Evolutionary conservation across 2,113 vertebrate genomes (phyloP), one percentile per base, ranked within the genome.

Genomic region (Heterotis niloticus): DNA sequence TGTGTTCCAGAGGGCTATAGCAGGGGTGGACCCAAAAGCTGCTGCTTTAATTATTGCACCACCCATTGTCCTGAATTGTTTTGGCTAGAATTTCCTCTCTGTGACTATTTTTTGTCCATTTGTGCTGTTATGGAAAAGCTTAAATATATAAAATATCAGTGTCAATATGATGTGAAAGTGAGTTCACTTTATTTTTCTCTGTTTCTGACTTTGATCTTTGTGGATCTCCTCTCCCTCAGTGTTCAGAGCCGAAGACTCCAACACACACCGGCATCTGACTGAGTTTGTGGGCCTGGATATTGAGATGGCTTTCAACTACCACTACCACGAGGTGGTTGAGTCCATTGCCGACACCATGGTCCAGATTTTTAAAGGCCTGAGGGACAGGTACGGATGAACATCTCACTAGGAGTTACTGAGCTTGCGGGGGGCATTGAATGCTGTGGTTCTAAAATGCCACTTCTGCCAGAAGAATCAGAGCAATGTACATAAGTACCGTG

Each of bases 221-320:
- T 29, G 18, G 5, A 1, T 24, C 59, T 51, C 67, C 5, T 79
- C 57, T 24, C 13, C 84, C 75, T 85, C 88, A 99, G 97, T 99
- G 77, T 99, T 99, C 89, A 93, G 98, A 88, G 98, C 97, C 0
- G 98, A 99, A 87, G 97, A 99, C 84, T 99, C 98, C 78, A 99
- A 99, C 92, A 99, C 98, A 62, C 98, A 98, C 81, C 95, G 97
- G 80, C 98, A 99, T 86, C 84, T 99, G 86, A 99, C 97, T 1
- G 98, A 99, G 89, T 99, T 99, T 89, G 98, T 99, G 88, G 97
- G 98, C 78, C 93, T 99, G 93, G 98, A 99, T 93, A 98, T 99
- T 83, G 98, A 99, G 92, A 96, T 99, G 96, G 92, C 96, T 73
- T 99, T 99, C 90, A 96, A 93, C 91, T 99, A 99, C 84, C 98